These are phyloP conservation scores for Actinernus sp. DNA, from an alignment of 92 coral and sea anemone genomes.

Conservation along the genomic window DNA sequence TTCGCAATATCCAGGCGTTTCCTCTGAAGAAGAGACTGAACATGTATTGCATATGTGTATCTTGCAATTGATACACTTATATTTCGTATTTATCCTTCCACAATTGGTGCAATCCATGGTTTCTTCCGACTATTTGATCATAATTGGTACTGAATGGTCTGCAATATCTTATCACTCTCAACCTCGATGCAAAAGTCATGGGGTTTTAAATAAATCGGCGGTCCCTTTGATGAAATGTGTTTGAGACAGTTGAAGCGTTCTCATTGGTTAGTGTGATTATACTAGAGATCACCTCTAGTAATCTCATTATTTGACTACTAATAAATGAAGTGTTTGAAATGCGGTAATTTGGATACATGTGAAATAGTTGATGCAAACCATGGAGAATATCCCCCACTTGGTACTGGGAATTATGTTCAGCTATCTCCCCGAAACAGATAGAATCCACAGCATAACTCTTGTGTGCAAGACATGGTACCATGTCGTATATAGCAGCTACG, in stretches of 20 bases:
- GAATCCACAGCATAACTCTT: constrained; percentile 16
- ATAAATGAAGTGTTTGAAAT: too few species aligned
- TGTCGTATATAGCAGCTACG: constrained; percentile 18
- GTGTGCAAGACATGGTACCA: constrained; percentile 43
- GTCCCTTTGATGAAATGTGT: too few species aligned
- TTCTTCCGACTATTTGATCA: neutral
- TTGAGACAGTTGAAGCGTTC: too few species aligned
- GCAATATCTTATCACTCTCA: neutral
- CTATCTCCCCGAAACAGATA: constrained; percentile 32
- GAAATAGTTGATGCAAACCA: too few species aligned
- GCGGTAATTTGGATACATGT: too few species aligned
- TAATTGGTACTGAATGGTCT: neutral
- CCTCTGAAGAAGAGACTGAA: constrained; percentile 51
- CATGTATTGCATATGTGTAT: constrained; percentile 61
- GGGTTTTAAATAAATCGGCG: too few species aligned
- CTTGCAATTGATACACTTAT: constrained; percentile 45
- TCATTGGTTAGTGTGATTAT: too few species aligned
- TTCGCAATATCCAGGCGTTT: constrained; percentile 70
- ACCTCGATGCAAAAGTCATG: constrained; percentile 3
- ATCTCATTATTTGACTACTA: too few species aligned
- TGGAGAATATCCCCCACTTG: constrained; percentile 18
- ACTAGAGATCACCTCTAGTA: too few species aligned
- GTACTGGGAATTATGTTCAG: constrained; percentile 23
- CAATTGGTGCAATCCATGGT: constrained; percentile 54
- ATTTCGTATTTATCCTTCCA: constrained; percentile 45